Evolutionary conservation across 2,797 vertebrate species (phyloP), one percentile per base, ranked within the genome.

Genomic region (Sebastes reedi): DNA sequence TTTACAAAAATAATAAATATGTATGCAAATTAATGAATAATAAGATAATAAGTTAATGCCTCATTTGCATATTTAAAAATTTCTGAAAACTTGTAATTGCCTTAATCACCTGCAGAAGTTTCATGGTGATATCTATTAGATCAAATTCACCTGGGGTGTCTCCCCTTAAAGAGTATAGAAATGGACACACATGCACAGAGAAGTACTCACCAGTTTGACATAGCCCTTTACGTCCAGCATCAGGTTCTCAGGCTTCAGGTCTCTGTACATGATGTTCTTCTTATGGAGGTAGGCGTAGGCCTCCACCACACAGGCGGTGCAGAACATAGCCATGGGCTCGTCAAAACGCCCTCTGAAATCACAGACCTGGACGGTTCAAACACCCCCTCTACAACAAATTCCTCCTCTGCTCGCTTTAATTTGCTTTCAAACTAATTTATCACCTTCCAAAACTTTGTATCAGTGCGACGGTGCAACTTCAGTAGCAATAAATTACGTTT

Each of bases 211-310:
- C 91, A 97, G 91, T 93, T 97, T 97, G 71, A 96, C 56, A 8
- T 96, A 97, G 79, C 96, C 96, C 46, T 84, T 93, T 1, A 68
- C 54, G 64, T 97, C 97, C 92, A 97, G 77, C 95, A 97, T 96
- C 67, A 97, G 94, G 90, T 97, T 97, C 92, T 98, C 97, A 0
- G 97, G 97, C 82, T 97, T 97, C 34, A 98, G 94, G 93, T 98
- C 97, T 60, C 96, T 88, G 87, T 97, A 98, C 91, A 97, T 88
- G 76, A 97, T 95, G 82, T 91, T 95, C 72, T 94, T 95, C 84
- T 95, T 92, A 8, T 97, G 97, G 22, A 97, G 95, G 88, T 97
- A 97, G 27, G 96, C 93, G 2, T 94, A 96, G 20, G 95, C 97
- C 89, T 97, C 96, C 9, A 97, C 96, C 86, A 97, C 97, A 1